Percentiles rank a stretch among this genome's conserved stretches.
Evolutionary conservation across 2,113 vertebrate species (phyloP).

Genomic region (Hippocampus comes): DNA sequence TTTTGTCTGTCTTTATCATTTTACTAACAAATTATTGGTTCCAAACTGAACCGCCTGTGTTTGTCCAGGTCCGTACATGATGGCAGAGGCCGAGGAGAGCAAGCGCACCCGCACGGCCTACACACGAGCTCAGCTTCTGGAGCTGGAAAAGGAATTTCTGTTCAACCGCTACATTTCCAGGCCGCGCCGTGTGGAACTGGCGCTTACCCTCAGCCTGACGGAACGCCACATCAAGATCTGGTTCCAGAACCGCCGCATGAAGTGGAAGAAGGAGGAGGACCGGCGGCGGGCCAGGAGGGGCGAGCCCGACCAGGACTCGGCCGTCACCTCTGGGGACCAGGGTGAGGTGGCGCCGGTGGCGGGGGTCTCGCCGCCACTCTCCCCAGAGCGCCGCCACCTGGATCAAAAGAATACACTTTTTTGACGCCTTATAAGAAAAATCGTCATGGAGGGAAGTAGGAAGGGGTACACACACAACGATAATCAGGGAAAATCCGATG

Average conservation of each 20-base stretch:
- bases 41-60: too few species aligned
- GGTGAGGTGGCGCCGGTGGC: slow-evolving; percentile 62
- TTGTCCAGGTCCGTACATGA: slow-evolving; percentile 74
- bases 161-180: slow-evolving; percentile 98
- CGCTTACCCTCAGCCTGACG: slow-evolving; percentile 91
- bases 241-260: slow-evolving; percentile 95
- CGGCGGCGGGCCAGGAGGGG: slow-evolving; percentile 75
- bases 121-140: slow-evolving; percentile 91
- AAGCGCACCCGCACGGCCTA: slow-evolving; percentile 94
- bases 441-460: not conserved
- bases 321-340: slow-evolving; percentile 83
- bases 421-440: not conserved
- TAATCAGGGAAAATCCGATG: not conserved
- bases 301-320: slow-evolving; percentile 90
- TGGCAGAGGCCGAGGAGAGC: slow-evolving; percentile 86
- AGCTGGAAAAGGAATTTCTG: slow-evolving; percentile 95
- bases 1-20: too few species aligned
- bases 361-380: slow-evolving; percentile 66
- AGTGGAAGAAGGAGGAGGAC: slow-evolving; percentile 98
- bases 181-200: slow-evolving; percentile 91
- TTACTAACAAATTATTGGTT: too few species aligned
- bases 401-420: not conserved
- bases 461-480: not conserved
- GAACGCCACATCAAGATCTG: slow-evolving; percentile 97
- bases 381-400: not conserved